Percentiles rank a stretch among this genome's conserved stretches.
phyloP scores from a whole-genome alignment of 2,888 invertebrate genomes.

The Euplexia lucipara region DNA sequence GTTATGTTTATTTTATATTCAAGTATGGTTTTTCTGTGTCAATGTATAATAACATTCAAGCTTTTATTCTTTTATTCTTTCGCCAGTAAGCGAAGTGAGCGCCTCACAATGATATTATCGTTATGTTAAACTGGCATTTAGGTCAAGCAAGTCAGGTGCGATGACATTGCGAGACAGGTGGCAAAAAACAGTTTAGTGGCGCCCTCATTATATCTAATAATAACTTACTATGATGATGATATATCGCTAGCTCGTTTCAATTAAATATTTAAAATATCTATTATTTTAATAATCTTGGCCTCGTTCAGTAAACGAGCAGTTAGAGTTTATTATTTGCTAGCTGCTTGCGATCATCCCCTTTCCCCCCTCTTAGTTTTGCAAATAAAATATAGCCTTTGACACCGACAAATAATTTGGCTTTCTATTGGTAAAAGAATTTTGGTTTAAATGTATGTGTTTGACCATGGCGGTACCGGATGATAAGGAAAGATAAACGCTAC shows the following conservation, averaged over 20 bases:
- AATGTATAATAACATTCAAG: slow-evolving; percentile 24
- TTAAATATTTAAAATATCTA: slow-evolving; percentile 15
- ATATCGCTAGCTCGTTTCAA: slow-evolving; percentile 14
- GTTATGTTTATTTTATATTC: too few relatives aligned
- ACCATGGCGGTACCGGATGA: too few relatives aligned
- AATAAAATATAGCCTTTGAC: too few relatives aligned
- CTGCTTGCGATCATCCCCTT: too few relatives aligned
- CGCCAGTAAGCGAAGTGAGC: slow-evolving; percentile 37
- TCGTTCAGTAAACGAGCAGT: neutral
- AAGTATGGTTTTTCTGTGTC: slow-evolving; percentile 31
- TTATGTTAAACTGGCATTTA: slow-evolving; percentile 70
- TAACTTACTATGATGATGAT: slow-evolving; percentile 46
- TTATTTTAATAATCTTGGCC: slow-evolving; percentile 1
- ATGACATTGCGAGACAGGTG: slow-evolving; percentile 73
- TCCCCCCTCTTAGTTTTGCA: too few relatives aligned
- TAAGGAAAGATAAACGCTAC: neutral
- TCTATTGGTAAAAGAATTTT: too few relatives aligned
- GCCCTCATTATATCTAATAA: slow-evolving; percentile 54
- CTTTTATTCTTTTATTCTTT: slow-evolving; percentile 36
- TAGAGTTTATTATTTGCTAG: slow-evolving; percentile 9
- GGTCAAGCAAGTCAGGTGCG: slow-evolving; percentile 74
- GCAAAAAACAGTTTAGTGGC: slow-evolving; percentile 68
- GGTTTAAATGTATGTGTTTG: too few relatives aligned
- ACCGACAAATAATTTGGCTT: too few relatives aligned
- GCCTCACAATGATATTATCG: slow-evolving; percentile 49